phyloP scores from a whole-genome alignment of 2,113 vertebrate species.

The Suncus etruscus region DNA sequence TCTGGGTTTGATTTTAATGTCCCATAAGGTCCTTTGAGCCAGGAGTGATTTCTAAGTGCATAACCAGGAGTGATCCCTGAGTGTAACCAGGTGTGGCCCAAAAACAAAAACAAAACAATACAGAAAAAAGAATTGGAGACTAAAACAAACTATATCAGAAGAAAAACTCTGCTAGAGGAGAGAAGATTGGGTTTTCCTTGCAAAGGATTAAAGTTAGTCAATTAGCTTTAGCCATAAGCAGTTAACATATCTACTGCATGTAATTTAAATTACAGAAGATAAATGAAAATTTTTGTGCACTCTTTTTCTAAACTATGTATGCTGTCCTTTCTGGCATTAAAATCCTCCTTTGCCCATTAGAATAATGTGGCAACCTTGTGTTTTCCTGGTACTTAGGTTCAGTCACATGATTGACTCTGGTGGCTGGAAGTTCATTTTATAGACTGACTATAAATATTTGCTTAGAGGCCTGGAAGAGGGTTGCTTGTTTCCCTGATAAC shows the following conservation, averaged over 20 bases:
- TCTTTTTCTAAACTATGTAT: not conserved
- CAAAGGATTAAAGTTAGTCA: slow-evolving; percentile 25
- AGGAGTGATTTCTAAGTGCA: too few relatives aligned
- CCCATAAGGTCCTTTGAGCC: too few relatives aligned
- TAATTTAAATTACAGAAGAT: not conserved
- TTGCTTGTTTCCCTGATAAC: not conserved
- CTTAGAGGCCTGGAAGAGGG: not conserved
- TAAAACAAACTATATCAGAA: slow-evolving; percentile 23
- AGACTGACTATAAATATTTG: not conserved
- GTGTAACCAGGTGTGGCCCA: too few relatives aligned
- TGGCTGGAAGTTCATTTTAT: not conserved
- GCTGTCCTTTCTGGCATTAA: not conserved
- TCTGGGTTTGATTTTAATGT: too few relatives aligned
- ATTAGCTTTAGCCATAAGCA: not conserved
- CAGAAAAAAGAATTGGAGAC: slow-evolving; percentile 13
- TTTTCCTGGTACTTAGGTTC: not conserved
- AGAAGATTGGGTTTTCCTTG: slow-evolving; percentile 26
- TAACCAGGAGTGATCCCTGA: too few relatives aligned
- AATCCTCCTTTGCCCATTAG: too few relatives aligned
- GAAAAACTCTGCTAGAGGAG: not conserved
- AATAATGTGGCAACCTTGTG: not conserved
- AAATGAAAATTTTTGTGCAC: not conserved
- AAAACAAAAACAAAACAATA: too few relatives aligned
- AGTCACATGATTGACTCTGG: not conserved
- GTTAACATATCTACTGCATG: slow-evolving; percentile 13